Base-by-base conservation (phyloP, 2,797 vertebrate species). In the Fistularia tabacaria region DNA sequence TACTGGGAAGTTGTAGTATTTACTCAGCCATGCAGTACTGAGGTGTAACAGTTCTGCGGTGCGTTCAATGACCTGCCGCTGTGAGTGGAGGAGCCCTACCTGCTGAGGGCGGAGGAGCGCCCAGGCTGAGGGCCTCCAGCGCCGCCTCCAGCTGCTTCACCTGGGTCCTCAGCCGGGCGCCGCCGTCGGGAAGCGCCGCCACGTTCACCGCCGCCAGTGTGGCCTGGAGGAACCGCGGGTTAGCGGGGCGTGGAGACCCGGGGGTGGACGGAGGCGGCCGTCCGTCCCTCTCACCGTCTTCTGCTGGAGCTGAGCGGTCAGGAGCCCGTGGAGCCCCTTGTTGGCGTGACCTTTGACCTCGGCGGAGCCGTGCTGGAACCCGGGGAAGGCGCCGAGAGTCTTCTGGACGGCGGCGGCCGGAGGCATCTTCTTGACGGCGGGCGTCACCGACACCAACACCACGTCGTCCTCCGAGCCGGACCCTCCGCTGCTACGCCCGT, bases 111-210 rank as follows among this genome's bases (percentile, higher is more conserved):
- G 80, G 62, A 69, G 64, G 59, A 46, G 82, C 40, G 0, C 79
- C 69, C 64, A 98, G 74, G 55, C 81, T 88, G 36, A 97, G 80
- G 50, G 89, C 81, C n/a, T 85, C 57, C 41, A 98, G 88, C 0
- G 90, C 87, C 0, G 90, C 90, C 82, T 98, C 93, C 74, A 98
- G 82, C 53, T 92, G 91, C 62, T 89, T 91, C 42, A 98, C 93
- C 83, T 98, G 95, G 54, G 82, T 90, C 76, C 85, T 80, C 79
- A 98, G 66, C 68, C 93, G 88, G 64, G 94, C 84, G 1, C 97
- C 96, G 85, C 94, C 94, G 79, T 99, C 97, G 10, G 97, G 96
- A 54, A 99, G 88, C 42, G 86, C 87, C 7, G 89, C 89, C 44
- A 94, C 13, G 11, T 98, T 95, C 74, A 97, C 94, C 0, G 50